These are phyloP conservation scores for Drosophila yooni DNA, from an alignment of 2,888 invertebrate species.

Conservation along the genomic window DNA sequence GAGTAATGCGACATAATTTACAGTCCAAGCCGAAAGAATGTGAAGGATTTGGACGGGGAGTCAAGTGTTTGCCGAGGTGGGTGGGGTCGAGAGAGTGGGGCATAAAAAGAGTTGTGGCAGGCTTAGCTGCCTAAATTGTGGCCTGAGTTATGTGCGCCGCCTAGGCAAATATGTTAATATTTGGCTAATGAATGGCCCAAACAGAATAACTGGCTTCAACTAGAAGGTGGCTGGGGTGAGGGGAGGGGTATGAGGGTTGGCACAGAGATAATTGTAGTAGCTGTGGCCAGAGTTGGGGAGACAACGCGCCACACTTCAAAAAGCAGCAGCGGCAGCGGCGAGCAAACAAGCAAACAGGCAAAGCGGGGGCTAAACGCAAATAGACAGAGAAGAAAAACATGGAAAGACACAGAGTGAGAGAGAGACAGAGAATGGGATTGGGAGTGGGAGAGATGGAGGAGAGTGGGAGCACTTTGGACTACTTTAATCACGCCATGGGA, in stretches of 20 bases:
- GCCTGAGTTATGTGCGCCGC: conserved; percentile 67
- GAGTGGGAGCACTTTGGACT: conserved; percentile 62
- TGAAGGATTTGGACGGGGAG: conserved; percentile 17
- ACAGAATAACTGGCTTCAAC: conserved; percentile 1
- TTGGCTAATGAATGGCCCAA: conserved; percentile 70
- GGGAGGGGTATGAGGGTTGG: not conserved
- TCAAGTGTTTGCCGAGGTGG: conserved; percentile 15
- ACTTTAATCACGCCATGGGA: conserved; percentile 81
- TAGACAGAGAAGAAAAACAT: conserved; percentile 14
- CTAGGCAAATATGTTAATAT: conserved; percentile 77
- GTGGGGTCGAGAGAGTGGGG: not conserved
- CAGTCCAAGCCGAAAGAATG: conserved; percentile 41
- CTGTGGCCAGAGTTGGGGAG: conserved; percentile 29
- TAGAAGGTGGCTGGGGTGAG: not conserved
- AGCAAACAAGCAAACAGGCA: conserved; percentile 45
- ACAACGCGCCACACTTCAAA: conserved; percentile 53
- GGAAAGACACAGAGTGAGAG: not conserved
- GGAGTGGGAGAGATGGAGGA: conserved; percentile 4
- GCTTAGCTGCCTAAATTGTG: conserved; percentile 58
- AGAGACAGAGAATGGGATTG: not conserved
- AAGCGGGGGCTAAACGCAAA: conserved; percentile 32
- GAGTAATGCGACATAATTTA: conserved; percentile 73
- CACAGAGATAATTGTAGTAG: conserved; percentile 70
- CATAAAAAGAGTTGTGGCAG: conserved; percentile 43
- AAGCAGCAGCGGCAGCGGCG: conserved; percentile 41